A percentile compares a stretch with the other conserved stretches of the same genome.
Evolutionary conservation across 30 jellyfish, hydroid and myxozoan species (phyloP).

Genomic region (Nemopilema nomurai): DNA sequence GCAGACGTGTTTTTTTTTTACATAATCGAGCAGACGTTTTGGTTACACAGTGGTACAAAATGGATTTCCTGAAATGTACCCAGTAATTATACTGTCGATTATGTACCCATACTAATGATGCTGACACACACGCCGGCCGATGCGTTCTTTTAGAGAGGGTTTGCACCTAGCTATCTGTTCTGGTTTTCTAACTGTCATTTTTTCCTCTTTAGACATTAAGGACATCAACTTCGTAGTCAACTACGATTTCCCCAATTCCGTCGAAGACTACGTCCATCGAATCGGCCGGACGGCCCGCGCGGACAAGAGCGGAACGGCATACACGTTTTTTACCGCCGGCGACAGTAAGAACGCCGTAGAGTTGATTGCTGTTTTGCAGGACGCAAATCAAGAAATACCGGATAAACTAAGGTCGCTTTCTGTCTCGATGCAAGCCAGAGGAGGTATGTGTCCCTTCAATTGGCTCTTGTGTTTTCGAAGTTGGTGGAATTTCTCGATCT

Average conservation of each 20-base stretch:
- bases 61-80: no score
- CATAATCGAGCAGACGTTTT: no score
- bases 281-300: conserved; percentile 99
- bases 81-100: no score
- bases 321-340: conserved; percentile 92
- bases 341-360: conserved; percentile 77
- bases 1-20: no score
- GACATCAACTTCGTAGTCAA: conserved; percentile 95
- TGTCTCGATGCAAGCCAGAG: conserved; percentile 49
- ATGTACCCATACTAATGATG: no score
- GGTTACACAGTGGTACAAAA: no score
- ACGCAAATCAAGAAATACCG: conserved; percentile 93
- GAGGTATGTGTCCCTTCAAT: conserved; percentile 35
- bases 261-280: conserved; percentile 97
- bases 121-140: no score
- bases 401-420: conserved; percentile 75
- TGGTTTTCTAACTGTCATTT: no score
- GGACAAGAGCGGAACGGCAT: conserved; percentile 85
- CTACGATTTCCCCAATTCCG: conserved; percentile 85
- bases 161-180: no score
- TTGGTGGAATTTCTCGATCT: no score
- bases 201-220: conserved; percentile 93
- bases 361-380: conserved; percentile 75
- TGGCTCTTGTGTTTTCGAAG: conserved; percentile 29
- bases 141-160: no score